Conservation (phyloP, 2,113 vertebrate genomes). For the Chaetodon trifascialis region DNA sequence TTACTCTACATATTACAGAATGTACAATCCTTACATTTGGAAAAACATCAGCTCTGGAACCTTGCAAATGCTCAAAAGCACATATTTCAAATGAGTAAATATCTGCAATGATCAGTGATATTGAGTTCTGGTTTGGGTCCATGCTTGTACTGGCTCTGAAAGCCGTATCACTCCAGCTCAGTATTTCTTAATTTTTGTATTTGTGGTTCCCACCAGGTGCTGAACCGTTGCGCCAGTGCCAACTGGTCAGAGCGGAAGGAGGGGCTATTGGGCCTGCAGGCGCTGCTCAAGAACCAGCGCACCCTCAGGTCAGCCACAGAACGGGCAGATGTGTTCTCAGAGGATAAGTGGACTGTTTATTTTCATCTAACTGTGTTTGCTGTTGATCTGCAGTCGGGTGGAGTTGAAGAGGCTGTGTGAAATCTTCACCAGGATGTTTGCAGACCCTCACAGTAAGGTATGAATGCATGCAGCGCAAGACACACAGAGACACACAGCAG, state of each 20-base stretch:
- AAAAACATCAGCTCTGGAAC: neutral
- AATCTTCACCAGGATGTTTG: conserved; percentile 99
- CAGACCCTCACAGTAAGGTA: conserved; percentile 99
- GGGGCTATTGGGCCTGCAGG: conserved; percentile 93
- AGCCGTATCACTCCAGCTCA: neutral
- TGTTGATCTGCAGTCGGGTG: conserved; percentile 88
- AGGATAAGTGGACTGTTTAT: neutral
- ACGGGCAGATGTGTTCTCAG: neutral
- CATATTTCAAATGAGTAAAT: too few relatives aligned
- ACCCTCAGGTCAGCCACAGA: conserved; percentile 87
- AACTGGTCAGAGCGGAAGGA: conserved; percentile 99
- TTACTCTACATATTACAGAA: neutral
- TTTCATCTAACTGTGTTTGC: conserved; percentile 2
- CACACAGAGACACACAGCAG: conserved; percentile 20
- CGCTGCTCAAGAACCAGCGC: conserved; percentile 94
- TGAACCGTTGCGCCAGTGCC: conserved; percentile 96
- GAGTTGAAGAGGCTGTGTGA: conserved; percentile 98
- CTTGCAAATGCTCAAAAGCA: too few relatives aligned
- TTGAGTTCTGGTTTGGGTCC: neutral
- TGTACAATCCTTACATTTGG: neutral
- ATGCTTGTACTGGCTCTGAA: too few relatives aligned
- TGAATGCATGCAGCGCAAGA: conserved; percentile 59
- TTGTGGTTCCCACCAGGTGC: conserved; percentile 79
- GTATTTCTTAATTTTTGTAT: neutral
- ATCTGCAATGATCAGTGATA: neutral